These are phyloP conservation scores for Chrosomus eos DNA, from an alignment of 2,797 vertebrate species.

Conservation along the genomic window DNA sequence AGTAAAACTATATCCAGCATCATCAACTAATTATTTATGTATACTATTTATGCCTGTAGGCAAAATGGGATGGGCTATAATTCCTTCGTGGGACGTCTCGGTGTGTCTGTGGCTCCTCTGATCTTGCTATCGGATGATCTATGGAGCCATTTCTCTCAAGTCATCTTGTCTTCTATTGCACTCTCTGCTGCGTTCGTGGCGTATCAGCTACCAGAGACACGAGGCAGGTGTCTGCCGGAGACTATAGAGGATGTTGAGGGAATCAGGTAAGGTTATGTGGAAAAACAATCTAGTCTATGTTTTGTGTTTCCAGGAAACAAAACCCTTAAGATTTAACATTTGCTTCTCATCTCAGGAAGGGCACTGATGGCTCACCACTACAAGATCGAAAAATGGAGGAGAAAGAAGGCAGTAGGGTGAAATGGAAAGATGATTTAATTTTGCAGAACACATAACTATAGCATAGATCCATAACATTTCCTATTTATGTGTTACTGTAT, in stretches of 20 bases:
- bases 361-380: neutral
- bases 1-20: slow-evolving; percentile 21
- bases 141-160: slow-evolving; percentile 81
- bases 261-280: slow-evolving; percentile 63
- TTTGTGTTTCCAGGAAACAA: neutral
- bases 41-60: slow-evolving; percentile 67
- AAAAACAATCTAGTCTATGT: neutral
- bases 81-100: slow-evolving; percentile 82
- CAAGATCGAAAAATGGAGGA: neutral
- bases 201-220: slow-evolving; percentile 85
- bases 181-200: slow-evolving; percentile 74
- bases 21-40: neutral
- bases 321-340: neutral
- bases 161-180: slow-evolving; percentile 74
- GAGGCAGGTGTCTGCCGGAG: slow-evolving; percentile 78
- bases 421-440: neutral
- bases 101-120: slow-evolving; percentile 85
- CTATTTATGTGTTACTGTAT: neutral
- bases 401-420: neutral
- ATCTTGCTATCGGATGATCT: slow-evolving; percentile 81
- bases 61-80: slow-evolving; percentile 90
- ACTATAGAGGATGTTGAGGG: slow-evolving; percentile 86
- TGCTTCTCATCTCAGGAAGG: slow-evolving; percentile 4
- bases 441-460: neutral
- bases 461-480: neutral